Evolutionary conservation across 2,113 vertebrate species (phyloP).

Genomic region (Oxygymnocypris stewartii): DNA sequence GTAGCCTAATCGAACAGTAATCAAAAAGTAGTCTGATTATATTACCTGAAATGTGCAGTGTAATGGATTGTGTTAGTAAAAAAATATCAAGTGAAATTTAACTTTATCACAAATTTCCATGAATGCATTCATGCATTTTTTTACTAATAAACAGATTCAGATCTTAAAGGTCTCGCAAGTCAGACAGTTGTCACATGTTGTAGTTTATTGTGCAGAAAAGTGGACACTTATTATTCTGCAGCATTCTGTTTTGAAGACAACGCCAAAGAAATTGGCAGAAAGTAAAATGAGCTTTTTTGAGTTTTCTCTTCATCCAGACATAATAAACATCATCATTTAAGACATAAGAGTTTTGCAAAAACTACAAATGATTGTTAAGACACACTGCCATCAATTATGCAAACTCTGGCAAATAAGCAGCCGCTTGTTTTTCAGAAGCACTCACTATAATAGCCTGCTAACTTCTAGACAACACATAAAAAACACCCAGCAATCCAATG

Average conservation of each 20-base stretch:
- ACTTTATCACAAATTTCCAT: neutral
- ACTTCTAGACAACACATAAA: neutral
- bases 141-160: neutral
- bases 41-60: no score
- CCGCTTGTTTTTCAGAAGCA: neutral
- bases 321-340: neutral
- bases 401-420: conserved; percentile 8
- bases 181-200: neutral
- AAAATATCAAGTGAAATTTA: neutral
- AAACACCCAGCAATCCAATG: neutral
- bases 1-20: no score
- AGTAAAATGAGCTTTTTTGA: neutral
- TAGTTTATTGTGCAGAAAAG: neutral
- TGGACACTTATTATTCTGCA: neutral
- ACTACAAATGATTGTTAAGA: neutral
- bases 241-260: neutral
- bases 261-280: neutral
- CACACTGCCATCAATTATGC: neutral
- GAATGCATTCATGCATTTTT: neutral
- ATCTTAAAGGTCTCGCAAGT: neutral
- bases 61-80: no score
- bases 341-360: conserved; percentile 2
- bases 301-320: neutral
- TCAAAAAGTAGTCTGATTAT: no score
- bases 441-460: neutral